Conservation (phyloP, 2,113 vertebrate genomes). For the Tragelaphus imberbis region DNA sequence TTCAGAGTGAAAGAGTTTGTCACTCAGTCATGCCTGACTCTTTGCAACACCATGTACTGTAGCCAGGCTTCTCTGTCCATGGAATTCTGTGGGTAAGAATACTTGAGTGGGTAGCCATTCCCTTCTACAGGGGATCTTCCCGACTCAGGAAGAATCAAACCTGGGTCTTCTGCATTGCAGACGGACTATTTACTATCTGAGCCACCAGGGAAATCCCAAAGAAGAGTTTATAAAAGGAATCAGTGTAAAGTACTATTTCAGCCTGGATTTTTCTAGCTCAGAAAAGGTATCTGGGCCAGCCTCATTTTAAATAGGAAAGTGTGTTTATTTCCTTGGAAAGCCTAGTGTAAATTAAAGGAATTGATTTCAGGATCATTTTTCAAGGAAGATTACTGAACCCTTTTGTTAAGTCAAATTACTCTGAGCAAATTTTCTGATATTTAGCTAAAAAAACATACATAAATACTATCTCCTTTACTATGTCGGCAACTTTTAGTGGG, state of each 20-base stretch:
- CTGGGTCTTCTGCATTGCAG: not conserved
- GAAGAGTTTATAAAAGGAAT: conserved; percentile 20
- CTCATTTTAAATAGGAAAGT: conserved; percentile 59
- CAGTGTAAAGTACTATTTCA: conserved; percentile 48
- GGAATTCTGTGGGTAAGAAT: not conserved
- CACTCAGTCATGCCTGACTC: not conserved
- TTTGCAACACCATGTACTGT: not conserved
- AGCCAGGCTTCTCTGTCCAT: not conserved
- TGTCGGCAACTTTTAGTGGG: not conserved
- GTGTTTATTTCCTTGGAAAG: conserved; percentile 48
- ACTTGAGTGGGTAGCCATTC: not conserved
- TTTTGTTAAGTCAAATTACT: conserved; percentile 38
- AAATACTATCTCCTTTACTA: conserved; percentile 33
- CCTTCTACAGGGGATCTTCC: not conserved
- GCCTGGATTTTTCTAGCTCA: conserved; percentile 54
- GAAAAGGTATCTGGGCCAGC: conserved; percentile 32
- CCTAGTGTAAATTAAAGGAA: conserved; percentile 51
- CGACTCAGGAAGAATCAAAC: not conserved
- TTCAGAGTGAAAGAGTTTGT: not conserved
- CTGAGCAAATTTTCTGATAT: conserved; percentile 36
- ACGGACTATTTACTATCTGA: not conserved
- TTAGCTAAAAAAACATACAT: not conserved
- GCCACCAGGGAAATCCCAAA: not conserved
- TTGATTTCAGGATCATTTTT: conserved; percentile 61
- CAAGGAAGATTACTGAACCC: conserved; percentile 53